Evolutionary conservation across 1,140 invertebrate genomes (phyloP).

Genomic region (Ceratoteleas bidentatus): DNA sequence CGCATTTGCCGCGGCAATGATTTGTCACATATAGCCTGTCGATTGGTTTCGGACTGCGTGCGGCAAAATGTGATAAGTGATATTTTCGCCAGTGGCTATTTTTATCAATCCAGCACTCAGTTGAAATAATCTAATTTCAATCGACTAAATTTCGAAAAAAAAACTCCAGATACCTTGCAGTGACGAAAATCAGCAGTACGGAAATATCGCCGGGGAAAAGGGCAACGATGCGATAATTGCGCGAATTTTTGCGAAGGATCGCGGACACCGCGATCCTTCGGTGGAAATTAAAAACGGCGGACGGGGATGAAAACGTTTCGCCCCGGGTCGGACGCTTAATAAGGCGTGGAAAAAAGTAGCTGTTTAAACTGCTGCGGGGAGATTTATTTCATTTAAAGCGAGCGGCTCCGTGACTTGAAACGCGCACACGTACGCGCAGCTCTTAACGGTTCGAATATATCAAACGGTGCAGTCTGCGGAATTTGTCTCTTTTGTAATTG

Average conservation of each 20-base stretch:
- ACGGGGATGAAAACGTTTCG: slow-evolving; percentile 16
- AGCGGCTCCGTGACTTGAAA: slow-evolving; percentile 27
- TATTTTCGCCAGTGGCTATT: background rate
- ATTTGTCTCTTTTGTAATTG: slow-evolving; percentile 61
- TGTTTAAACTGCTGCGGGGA: slow-evolving; percentile 24
- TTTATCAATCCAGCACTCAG: background rate
- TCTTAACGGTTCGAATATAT: slow-evolving; percentile 54
- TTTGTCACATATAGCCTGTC: slow-evolving; percentile 7
- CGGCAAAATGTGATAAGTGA: no score
- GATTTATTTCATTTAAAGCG: slow-evolving; percentile 51
- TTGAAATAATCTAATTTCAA: background rate
- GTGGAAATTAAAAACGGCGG: background rate
- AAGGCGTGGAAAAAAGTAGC: slow-evolving; percentile 44
- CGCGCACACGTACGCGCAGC: slow-evolving; percentile 36
- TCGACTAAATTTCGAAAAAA: no score
- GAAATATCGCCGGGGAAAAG: no score
- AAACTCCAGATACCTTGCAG: no score
- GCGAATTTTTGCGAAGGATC: no score
- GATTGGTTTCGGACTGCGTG: slow-evolving; percentile 3
- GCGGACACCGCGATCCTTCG: no score
- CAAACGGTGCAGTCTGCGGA: slow-evolving; percentile 43
- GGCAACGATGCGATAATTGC: no score
- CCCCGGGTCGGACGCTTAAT: slow-evolving; percentile 30
- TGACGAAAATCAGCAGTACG: no score
- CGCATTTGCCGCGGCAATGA: background rate